These are phyloP conservation scores for Gyrodactylus salaris DNA, from an alignment of 1,140 invertebrate species.

Conservation along the genomic window DNA sequence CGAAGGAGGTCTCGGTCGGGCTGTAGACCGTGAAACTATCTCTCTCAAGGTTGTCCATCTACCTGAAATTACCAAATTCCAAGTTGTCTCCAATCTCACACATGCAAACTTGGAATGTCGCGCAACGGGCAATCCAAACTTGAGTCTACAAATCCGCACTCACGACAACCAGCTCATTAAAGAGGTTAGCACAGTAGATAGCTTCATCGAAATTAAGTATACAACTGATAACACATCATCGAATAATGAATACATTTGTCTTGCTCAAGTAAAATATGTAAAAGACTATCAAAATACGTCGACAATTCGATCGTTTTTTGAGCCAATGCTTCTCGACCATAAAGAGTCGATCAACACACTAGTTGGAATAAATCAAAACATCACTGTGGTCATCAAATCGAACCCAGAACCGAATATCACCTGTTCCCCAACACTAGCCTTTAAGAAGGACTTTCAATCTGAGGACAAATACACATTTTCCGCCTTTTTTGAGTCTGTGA, in stretches of 20 bases:
- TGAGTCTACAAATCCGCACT: neutral
- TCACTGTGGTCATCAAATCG: neutral
- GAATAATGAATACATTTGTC: neutral
- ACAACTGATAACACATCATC: neutral
- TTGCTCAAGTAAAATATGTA: neutral
- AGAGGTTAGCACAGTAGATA: neutral
- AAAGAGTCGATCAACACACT: neutral
- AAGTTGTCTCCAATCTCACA: neutral
- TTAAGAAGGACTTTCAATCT: neutral
- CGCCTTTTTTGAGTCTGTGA: neutral
- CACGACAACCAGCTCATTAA: neutral
- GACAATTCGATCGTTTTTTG: neutral
- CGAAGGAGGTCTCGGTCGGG: neutral
- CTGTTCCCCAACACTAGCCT: neutral
- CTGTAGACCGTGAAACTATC: neutral
- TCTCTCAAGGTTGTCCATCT: neutral
- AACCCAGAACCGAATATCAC: neutral
- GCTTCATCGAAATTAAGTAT: neutral
- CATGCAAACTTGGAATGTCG: neutral
- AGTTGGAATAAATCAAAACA: neutral
- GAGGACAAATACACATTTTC: neutral
- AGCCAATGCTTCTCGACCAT: neutral
- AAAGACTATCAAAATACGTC: neutral
- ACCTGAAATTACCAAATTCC: neutral
- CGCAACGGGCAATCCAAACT: neutral